Base-by-base conservation (phyloP, 2,888 invertebrate species). In the Cosmia trapezina region DNA sequence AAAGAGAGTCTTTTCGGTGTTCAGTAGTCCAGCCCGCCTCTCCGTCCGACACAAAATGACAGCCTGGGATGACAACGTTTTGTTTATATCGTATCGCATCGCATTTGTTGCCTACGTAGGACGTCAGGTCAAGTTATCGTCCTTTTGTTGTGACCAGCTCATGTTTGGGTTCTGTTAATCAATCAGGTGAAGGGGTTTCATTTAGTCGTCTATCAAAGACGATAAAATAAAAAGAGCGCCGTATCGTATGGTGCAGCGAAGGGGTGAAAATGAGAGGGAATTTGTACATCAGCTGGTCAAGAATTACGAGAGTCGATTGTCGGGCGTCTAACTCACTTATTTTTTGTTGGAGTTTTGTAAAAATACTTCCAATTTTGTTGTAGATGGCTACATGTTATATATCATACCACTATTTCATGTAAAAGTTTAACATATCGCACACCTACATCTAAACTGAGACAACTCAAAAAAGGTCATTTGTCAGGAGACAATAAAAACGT, bases 181-280 rank as follows among this genome's bases (percentile, higher is more conserved):
- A 82, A 86, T 86, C 83, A 86, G 87, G 73, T 81, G 49, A 79
- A 85, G 75, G 85, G 87, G 76, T 78, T 83, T 65, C 62, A 63
- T 85, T 76, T 63, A 72, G 70, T 66, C 67, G 70, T 71, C 76
- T 64, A 73, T 59, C 57, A 70, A 80, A 80, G 71, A 70, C 54
- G 72, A 81, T 81, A 63, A 81, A 78, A 83, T 73, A 73, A 73
- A 68, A 78, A 49, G 59, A 65, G 41, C 62, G n/a, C 37, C 14
- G 59, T 37, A 49, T 68, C 56, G 64, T 47, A 80, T 80, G 81
- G 65, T 62, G 65, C 78, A 61, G 56, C 33, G 7, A 57, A 64
- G 63, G 82, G 82, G 54, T 66, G 78, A 41, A 71, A 72, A 51
- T 63, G 57, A 63, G 56, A 70, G 45, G 79, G 79, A 53, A 66